These are phyloP conservation scores for Bellardia pandia DNA, from an alignment of 2,888 invertebrate species.

Conservation along the genomic window DNA sequence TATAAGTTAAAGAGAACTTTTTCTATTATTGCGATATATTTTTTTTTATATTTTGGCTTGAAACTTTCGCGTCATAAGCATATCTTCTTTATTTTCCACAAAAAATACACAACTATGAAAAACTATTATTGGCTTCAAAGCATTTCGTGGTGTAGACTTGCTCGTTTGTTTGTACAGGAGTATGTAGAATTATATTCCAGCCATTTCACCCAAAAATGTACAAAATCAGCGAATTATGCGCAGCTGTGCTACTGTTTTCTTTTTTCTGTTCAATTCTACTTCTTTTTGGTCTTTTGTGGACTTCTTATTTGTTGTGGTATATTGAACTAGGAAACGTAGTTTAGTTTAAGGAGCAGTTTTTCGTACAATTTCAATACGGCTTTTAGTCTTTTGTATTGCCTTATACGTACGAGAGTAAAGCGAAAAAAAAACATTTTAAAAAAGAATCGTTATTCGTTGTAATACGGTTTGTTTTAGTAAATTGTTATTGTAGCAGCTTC, in stretches of 20 bases:
- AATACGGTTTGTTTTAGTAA: constrained; percentile 70
- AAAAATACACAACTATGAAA: constrained; percentile 62
- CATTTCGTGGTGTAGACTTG: constrained; percentile 47
- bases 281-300: constrained; percentile 31
- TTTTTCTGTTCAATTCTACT: background rate
- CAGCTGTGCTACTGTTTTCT: constrained; percentile 71
- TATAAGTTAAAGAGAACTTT: constrained; percentile 60
- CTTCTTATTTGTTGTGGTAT: constrained; percentile 19
- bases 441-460: constrained; percentile 61
- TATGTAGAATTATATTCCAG: constrained; percentile 62
- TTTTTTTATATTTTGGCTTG: constrained; percentile 52
- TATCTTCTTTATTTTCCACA: constrained; percentile 65
- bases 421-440: constrained; percentile 1
- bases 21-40: constrained; percentile 22
- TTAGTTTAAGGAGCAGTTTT: constrained; percentile 53
- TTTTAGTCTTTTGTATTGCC: constrained; percentile 71
- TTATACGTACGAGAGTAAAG: constrained; percentile 59
- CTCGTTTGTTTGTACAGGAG: constrained; percentile 4
- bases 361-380: constrained; percentile 69
- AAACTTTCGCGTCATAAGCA: constrained; percentile 73
- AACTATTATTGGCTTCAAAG: constrained; percentile 70
- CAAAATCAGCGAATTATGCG: constrained; percentile 74
- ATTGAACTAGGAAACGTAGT: constrained; percentile 61
- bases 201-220: constrained; percentile 72
- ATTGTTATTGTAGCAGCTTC: constrained; percentile 72